phyloP scores from a whole-genome alignment of 2,797 vertebrate genomes.

The Melanotaenia boesemani region DNA sequence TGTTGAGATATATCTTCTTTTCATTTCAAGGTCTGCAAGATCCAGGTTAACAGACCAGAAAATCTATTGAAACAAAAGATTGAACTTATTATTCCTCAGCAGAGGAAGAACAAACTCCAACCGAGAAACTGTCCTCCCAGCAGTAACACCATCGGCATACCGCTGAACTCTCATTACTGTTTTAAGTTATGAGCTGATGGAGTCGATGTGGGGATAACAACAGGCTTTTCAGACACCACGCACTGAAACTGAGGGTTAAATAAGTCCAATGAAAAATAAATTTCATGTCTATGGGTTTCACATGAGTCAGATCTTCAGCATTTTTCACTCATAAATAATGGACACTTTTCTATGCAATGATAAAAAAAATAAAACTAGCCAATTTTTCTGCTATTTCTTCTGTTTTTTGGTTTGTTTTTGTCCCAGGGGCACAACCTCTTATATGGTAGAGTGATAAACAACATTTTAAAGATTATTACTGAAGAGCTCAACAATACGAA shows the following conservation, averaged over 20 bases:
- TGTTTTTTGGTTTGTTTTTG: background rate
- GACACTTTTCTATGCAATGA: background rate
- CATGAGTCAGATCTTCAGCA: background rate
- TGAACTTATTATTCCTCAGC: background rate
- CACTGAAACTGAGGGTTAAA: background rate
- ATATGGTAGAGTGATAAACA: background rate
- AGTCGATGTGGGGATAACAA: constrained; percentile 8
- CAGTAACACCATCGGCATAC: background rate
- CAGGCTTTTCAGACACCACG: background rate
- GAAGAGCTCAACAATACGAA: too few species aligned
- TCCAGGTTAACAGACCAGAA: background rate
- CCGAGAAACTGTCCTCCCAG: constrained; percentile 17
- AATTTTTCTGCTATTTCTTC: background rate
- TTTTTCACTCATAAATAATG: too few species aligned
- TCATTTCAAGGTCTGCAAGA: background rate
- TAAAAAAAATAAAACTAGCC: background rate
- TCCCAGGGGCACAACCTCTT: background rate
- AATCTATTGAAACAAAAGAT: constrained; percentile 4
- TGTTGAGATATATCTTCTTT: background rate
- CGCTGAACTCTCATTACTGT: constrained; percentile 5
- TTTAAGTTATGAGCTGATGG: constrained; percentile 18
- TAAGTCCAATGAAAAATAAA: too few species aligned
- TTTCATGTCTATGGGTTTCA: background rate
- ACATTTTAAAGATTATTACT: background rate
- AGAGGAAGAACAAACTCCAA: background rate